Evolutionary conservation across 2,113 vertebrate genomes (phyloP).

Genomic region (Pandion haliaetus): DNA sequence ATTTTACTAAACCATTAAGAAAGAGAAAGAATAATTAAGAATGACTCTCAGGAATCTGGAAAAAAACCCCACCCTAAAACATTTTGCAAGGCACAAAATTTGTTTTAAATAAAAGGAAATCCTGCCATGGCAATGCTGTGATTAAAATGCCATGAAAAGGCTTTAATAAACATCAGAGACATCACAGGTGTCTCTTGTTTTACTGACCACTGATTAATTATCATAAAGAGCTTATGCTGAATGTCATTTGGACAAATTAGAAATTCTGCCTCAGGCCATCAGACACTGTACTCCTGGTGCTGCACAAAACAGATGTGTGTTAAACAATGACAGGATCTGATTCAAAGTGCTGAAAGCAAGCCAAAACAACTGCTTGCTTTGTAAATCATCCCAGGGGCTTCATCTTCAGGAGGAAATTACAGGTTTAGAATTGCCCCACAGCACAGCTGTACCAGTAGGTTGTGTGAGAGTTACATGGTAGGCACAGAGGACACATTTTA

Average conservation of each 20-base stretch:
- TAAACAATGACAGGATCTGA: background rate
- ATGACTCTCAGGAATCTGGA: background rate
- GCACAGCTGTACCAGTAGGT: background rate
- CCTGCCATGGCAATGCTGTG: background rate
- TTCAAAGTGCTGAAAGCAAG: background rate
- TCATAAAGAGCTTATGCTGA: background rate
- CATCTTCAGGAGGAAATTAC: background rate
- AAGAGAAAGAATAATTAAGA: background rate
- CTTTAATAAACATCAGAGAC: background rate
- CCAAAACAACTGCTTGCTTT: background rate
- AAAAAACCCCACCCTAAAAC: fast-evolving
- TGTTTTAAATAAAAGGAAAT: slow-evolving; percentile 51
- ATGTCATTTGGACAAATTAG: background rate
- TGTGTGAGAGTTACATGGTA: background rate
- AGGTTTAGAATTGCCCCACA: background rate
- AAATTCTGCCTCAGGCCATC: background rate
- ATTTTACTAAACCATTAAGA: background rate
- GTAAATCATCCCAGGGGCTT: background rate
- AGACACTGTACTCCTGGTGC: background rate
- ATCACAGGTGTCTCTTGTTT: background rate
- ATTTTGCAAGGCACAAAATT: background rate
- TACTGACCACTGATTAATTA: slow-evolving; percentile 26
- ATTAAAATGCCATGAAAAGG: slow-evolving; percentile 17
- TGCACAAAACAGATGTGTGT: background rate
- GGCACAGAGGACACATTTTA: background rate